Evolutionary conservation across 2,888 invertebrate genomes (phyloP).

Genomic region (Sturmia bella): DNA sequence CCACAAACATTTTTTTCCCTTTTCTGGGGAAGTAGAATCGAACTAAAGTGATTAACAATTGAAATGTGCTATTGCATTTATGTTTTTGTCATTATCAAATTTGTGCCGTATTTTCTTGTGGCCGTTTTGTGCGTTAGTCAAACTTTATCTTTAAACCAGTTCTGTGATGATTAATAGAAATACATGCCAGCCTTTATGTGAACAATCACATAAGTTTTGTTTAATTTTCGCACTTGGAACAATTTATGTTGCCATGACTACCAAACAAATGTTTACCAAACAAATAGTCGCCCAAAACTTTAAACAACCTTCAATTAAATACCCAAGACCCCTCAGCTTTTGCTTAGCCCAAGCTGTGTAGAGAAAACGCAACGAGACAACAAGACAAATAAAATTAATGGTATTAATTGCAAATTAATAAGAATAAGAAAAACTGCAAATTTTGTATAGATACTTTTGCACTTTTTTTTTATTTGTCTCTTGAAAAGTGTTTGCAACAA

Average conservation of each 20-base stretch:
- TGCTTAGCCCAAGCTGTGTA: background rate
- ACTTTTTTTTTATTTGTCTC: background rate
- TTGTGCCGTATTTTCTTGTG: conserved; percentile 34
- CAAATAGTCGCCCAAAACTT: conserved; percentile 23
- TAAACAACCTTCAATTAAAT: conserved; percentile 57
- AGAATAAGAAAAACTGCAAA: conserved; percentile 22
- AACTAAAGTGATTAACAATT: too few relatives aligned
- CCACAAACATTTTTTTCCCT: too few relatives aligned
- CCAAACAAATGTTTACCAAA: conserved; percentile 42
- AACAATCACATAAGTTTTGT: conserved; percentile 14
- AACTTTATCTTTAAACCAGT: conserved; percentile 46
- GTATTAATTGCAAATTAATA: conserved; percentile 70
- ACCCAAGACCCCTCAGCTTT: background rate
- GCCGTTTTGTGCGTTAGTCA: conserved; percentile 35
- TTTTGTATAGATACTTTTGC: too few relatives aligned
- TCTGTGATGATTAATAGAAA: conserved; percentile 51
- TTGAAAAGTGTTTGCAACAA: conserved; percentile 20
- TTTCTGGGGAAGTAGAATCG: too few relatives aligned
- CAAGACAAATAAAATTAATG: conserved; percentile 51
- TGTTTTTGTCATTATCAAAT: conserved; percentile 6
- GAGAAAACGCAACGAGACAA: conserved; percentile 16
- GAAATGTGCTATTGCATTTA: too few relatives aligned
- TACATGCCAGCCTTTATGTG: background rate
- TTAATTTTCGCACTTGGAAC: conserved; percentile 64
- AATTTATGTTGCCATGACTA: conserved; percentile 44